These are phyloP conservation scores for Artibeus jamaicensis DNA, from an alignment of 2,797 vertebrate species.

Conservation along the genomic window DNA sequence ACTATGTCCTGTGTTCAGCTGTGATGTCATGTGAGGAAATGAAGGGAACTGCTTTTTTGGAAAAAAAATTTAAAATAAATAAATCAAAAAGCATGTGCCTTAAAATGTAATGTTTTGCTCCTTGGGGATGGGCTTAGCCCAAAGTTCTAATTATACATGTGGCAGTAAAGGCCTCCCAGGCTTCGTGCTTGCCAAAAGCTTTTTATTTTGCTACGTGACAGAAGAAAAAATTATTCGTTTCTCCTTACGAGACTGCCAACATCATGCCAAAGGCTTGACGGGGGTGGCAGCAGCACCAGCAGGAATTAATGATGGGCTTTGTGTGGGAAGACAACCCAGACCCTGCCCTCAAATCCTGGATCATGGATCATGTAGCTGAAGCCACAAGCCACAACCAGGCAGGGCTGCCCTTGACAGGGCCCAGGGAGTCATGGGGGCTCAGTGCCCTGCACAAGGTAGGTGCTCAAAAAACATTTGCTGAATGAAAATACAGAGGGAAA, in stretches of 20 bases:
- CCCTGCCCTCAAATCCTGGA: neutral
- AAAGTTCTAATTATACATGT: slow-evolving; percentile 67
- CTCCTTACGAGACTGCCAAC: slow-evolving; percentile 64
- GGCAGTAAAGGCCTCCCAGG: slow-evolving; percentile 64
- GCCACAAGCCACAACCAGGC: neutral
- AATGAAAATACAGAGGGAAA: neutral
- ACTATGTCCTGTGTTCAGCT: slow-evolving; percentile 41
- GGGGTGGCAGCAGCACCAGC: neutral
- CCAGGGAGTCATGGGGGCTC: neutral
- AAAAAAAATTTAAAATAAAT: neutral
- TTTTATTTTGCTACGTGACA: slow-evolving; percentile 68
- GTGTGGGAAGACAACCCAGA: neutral
- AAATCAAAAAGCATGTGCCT: slow-evolving; percentile 60
- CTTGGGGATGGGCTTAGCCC: slow-evolving; percentile 64
- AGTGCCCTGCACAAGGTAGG: no score
- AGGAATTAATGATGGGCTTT: slow-evolving; percentile 28
- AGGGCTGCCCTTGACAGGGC: neutral
- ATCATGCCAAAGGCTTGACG: neutral
- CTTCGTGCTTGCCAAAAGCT: slow-evolving; percentile 69
- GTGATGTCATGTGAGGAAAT: neutral
- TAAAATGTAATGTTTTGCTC: slow-evolving; percentile 59
- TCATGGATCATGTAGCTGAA: neutral
- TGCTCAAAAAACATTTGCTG: neutral
- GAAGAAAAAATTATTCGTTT: slow-evolving; percentile 68
- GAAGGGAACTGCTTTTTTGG: neutral